Evolutionary conservation across 2,888 invertebrate genomes (phyloP), one percentile per base, ranked within the genome.

Genomic region (Hydrotaea diabolus): DNA sequence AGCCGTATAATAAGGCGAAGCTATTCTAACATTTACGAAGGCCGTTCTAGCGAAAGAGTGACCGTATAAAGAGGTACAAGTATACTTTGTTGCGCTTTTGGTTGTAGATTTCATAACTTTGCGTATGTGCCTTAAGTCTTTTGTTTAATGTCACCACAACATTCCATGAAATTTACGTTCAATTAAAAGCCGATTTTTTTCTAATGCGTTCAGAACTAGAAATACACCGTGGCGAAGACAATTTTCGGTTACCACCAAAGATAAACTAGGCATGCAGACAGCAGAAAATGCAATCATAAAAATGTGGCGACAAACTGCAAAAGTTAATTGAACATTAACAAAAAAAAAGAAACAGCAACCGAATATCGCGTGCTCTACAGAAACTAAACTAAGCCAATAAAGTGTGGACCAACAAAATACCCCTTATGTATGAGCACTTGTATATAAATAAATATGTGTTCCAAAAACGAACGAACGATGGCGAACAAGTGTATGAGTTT

Each of bases 331-430:
- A 76, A 74, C 21, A 73, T 77, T 74, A 73, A 57, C 31, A 78
- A 76, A 82, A 79, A 78, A 76, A 82, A 79, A 21, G 36, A 31
- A 82, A 77, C 13, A 31, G 2, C n/a, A 75, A 82, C 11, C 39
- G 39, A 39, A 83, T 74, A 64, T 85, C 83, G 83, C 80, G 78
- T 83, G 80, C 83, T 83, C 17, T 76, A 77, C 73, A 79, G 43
- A 78, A 85, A 85, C 79, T 72, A 79, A 85, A 82, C 53, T 57
- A 57, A 57, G 13, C 15, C 59, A 59, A 23, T 26, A 23, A 23
- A 26, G 13, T 59, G 59, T 5, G 1, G n/a, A 7, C 19, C 64
- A 49, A 69, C 26, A 71, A 11, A 62, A 77, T 71, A 46, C 69
- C 43, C n/a, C n/a, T n/a, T 23, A 69, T 49, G 49, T 66, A 57